Evolutionary conservation across 2,113 vertebrate genomes (phyloP).

Genomic region (Desmodus rotundus): DNA sequence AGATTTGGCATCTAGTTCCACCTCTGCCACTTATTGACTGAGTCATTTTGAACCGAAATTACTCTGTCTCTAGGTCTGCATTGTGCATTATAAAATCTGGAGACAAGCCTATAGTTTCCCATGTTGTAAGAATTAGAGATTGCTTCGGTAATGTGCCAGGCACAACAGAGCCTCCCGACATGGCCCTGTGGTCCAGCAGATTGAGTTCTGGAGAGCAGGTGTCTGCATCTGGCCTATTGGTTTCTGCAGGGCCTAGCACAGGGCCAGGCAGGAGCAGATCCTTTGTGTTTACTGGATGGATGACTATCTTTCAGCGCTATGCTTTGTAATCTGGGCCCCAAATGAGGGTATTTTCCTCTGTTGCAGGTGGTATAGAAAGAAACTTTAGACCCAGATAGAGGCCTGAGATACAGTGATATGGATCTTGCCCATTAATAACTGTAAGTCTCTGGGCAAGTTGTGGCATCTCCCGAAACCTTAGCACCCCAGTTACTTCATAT

Average conservation of each 20-base stretch:
- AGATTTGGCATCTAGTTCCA: not conserved
- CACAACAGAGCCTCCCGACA: not conserved
- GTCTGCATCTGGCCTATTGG: not conserved
- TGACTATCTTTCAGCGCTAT: not conserved
- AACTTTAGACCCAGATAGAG: not conserved
- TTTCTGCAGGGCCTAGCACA: not conserved
- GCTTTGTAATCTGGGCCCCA: not conserved
- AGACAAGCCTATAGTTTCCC: not conserved
- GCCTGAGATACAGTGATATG: not conserved
- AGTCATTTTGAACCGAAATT: not conserved
- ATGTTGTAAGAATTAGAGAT: not conserved
- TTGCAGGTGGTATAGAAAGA: not conserved
- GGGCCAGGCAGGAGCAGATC: not conserved
- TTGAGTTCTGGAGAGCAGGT: not conserved
- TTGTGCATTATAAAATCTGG: not conserved
- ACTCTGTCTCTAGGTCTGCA: not conserved
- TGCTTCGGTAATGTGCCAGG: not conserved
- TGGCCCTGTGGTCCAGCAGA: not conserved
- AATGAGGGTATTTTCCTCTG: not conserved
- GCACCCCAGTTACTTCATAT: not conserved
- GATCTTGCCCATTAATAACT: not conserved
- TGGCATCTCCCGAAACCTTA: not conserved
- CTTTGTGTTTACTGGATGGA: not conserved
- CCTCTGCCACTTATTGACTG: not conserved
- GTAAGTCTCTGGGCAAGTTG: not conserved